Evolutionary conservation across 2,888 invertebrate species (phyloP).

Genomic region (Nemoura dubitans): DNA sequence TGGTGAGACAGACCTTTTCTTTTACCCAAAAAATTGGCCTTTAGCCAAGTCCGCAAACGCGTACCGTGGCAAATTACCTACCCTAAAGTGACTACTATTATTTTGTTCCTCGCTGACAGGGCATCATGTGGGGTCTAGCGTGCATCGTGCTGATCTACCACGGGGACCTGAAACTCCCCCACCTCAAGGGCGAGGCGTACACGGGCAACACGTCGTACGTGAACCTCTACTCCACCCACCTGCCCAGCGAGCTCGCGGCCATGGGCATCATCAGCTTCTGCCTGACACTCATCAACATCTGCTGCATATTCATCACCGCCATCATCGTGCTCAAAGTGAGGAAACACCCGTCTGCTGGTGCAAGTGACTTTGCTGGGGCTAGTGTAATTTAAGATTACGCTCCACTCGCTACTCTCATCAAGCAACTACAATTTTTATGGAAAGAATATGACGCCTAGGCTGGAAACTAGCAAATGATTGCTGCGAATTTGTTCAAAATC

Average conservation of each 20-base stretch:
- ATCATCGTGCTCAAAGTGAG: constrained; percentile 76
- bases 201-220: constrained; percentile 63
- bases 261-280: constrained; percentile 83
- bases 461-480: no score
- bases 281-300: constrained; percentile 81
- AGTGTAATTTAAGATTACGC: no score
- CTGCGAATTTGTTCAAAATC: no score
- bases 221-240: constrained; percentile 72
- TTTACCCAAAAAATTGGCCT: no score
- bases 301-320: constrained; percentile 84
- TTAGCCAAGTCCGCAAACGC: no score
- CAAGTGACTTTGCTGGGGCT: background rate
- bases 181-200: constrained; percentile 73
- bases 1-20: no score
- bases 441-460: no score
- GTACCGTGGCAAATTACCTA: no score
- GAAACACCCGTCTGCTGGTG: background rate
- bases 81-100: no score
- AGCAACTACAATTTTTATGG: no score
- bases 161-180: constrained; percentile 71
- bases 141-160: constrained; percentile 77
- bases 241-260: constrained; percentile 79
- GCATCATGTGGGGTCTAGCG: constrained; percentile 77
- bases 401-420: no score
- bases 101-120: no score